These are phyloP conservation scores for Gasterosteus aculeatus DNA, from an alignment of 2,113 vertebrate species.

Conservation along the genomic window DNA sequence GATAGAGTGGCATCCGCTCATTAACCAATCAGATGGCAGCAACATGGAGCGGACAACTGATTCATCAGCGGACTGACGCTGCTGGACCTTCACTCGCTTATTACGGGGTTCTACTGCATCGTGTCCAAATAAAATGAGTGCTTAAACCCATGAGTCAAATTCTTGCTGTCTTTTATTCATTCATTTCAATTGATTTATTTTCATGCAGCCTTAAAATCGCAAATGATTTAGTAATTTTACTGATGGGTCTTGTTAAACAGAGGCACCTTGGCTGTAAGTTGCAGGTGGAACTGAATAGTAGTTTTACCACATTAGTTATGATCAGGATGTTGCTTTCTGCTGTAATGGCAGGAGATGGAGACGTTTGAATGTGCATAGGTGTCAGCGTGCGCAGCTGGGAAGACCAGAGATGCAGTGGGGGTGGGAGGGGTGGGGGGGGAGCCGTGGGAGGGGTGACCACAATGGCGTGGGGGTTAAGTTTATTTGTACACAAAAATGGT, in stretches of 20 bases:
- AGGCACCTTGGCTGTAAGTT: conserved; percentile 8
- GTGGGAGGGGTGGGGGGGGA: conserved; percentile 67
- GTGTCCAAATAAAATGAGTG: conserved; percentile 78
- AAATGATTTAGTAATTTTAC: neutral
- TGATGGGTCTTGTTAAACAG: neutral
- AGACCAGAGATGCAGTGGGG: conserved; percentile 59
- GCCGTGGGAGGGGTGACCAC: conserved; percentile 75
- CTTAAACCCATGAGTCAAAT: conserved; percentile 56
- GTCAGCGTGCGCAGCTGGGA: conserved; percentile 65
- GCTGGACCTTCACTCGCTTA: conserved; percentile 1
- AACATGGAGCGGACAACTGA: conserved; percentile 21
- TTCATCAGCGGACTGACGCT: conserved; percentile 24
- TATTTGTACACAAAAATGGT: conserved; percentile 86
- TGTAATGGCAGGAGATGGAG: conserved; percentile 47
- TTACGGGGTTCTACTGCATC: conserved; percentile 56
- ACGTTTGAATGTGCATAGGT: conserved; percentile 44
- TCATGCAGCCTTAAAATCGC: neutral
- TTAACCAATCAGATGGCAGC: conserved; percentile 36
- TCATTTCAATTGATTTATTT: neutral
- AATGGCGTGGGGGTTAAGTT: conserved; percentile 80
- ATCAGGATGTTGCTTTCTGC: conserved; percentile 38
- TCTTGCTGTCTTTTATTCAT: conserved; percentile 2
- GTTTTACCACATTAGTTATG: conserved; percentile 31
- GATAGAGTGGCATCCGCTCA: conserved; percentile 23
- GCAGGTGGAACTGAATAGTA: conserved; percentile 16